These are phyloP conservation scores for Synergus japonicus DNA, from an alignment of 2,888 invertebrate species.

Conservation along the genomic window DNA sequence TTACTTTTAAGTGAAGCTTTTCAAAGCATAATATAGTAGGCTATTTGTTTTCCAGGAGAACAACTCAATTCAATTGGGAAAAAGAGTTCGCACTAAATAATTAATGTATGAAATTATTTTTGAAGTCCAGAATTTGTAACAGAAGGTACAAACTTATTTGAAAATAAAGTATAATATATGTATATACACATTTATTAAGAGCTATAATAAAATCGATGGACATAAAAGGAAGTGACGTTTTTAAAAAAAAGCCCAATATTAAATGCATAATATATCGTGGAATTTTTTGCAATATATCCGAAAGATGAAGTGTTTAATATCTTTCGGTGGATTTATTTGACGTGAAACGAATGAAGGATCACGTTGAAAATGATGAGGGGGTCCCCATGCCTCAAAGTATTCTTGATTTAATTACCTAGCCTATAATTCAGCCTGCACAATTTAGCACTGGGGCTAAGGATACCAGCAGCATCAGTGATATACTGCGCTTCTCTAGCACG, in stretches of 20 bases:
- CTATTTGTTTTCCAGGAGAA: too few species aligned
- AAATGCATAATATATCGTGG: not conserved
- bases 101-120: too few species aligned
- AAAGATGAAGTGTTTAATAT: conserved; percentile 28
- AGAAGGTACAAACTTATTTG: not conserved
- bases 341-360: conserved; percentile 28
- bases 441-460: conserved; percentile 32
- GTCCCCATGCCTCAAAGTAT: conserved; percentile 16
- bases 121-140: too few species aligned
- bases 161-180: too few species aligned
- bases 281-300: conserved; percentile 14
- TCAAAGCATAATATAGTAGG: not conserved
- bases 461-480: conserved; percentile 30
- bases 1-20: not conserved
- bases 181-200: too few species aligned
- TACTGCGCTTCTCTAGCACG: conserved; percentile 20
- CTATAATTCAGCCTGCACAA: conserved; percentile 37
- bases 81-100: too few species aligned
- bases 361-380: conserved; percentile 6
- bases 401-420: conserved; percentile 38
- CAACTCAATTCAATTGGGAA: too few species aligned
- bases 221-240: conserved; percentile 21
- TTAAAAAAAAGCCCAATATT: conserved; percentile 14
- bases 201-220: conserved; percentile 21
- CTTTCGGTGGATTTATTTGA: conserved; percentile 14